Conservation (phyloP, 2,113 vertebrate genomes). For the Danio rerio region DNA sequence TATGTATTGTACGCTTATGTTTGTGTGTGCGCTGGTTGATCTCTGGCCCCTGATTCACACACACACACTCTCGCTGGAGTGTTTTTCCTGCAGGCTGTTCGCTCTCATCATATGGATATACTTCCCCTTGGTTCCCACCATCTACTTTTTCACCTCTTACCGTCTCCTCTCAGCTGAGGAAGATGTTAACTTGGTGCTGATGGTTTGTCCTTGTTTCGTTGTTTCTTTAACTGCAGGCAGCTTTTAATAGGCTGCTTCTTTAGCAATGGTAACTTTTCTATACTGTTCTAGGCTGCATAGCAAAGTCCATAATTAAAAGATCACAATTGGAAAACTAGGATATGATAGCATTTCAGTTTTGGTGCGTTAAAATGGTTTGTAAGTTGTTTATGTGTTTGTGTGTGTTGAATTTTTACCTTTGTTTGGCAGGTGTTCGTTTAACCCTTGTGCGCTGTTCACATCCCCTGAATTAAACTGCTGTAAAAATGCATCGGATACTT, state of each 20-base stretch:
- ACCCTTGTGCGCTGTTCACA: too few relatives aligned
- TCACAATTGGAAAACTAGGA: too few relatives aligned
- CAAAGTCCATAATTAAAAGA: too few relatives aligned
- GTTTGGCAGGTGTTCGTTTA: too few relatives aligned
- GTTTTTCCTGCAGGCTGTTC: constrained; percentile 73
- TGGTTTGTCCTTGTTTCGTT: not conserved
- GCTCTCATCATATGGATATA: constrained; percentile 70
- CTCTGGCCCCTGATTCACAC: constrained; percentile 80
- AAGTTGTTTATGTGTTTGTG: too few relatives aligned
- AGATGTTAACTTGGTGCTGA: not conserved
- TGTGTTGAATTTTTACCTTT: too few relatives aligned
- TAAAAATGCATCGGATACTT: too few relatives aligned
- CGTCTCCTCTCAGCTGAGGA: not conserved
- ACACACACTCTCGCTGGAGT: constrained; percentile 78
- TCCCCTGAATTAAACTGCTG: too few relatives aligned
- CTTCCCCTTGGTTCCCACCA: constrained; percentile 42
- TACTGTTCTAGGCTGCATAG: not conserved
- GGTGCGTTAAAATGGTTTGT: too few relatives aligned
- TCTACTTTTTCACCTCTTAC: not conserved
- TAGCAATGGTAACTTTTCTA: not conserved
- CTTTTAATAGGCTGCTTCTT: not conserved
- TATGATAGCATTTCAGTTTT: too few relatives aligned
- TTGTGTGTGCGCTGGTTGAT: constrained; percentile 65
- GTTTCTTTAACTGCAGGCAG: not conserved
- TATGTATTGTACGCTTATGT: constrained; percentile 65